Conservation (phyloP, 2,113 vertebrate genomes). For the Eulemur rufifrons region DNA sequence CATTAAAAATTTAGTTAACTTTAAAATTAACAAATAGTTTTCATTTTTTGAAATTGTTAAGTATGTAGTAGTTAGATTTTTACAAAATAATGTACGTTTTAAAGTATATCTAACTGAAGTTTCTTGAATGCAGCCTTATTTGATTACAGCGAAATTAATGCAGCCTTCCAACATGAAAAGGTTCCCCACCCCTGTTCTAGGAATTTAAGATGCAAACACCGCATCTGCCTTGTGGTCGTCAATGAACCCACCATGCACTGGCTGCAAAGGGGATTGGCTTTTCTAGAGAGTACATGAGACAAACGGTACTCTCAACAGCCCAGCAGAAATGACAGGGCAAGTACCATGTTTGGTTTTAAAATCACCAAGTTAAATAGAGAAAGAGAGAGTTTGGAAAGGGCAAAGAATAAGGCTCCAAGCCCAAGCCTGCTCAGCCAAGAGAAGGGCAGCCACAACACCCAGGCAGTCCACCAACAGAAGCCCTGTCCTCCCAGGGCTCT, state of each 20-base stretch:
- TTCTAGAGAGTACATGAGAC: background rate
- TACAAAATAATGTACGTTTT: too few species aligned
- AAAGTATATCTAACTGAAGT: too few species aligned
- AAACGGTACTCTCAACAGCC: background rate
- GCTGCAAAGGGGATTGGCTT: background rate
- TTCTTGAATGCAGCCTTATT: too few species aligned
- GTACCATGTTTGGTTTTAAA: background rate
- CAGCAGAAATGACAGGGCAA: background rate
- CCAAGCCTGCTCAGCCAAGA: background rate
- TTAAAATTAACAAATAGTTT: too few species aligned
- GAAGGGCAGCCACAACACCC: background rate
- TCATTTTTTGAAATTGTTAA: too few species aligned
- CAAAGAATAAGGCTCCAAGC: background rate
- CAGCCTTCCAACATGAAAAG: too few species aligned
- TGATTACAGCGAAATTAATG: too few species aligned
- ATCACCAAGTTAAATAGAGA: background rate
- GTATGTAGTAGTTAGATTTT: too few species aligned
- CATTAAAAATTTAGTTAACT: too few species aligned
- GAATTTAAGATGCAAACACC: background rate
- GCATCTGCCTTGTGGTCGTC: background rate
- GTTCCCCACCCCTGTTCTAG: background rate
- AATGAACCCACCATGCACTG: background rate
- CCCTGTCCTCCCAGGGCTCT: too few species aligned
- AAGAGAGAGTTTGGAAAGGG: background rate
- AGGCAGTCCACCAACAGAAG: rapidly evolving